phyloP scores from a whole-genome alignment of 2,888 invertebrate genomes.

The Aporophyla lueneburgensis region DNA sequence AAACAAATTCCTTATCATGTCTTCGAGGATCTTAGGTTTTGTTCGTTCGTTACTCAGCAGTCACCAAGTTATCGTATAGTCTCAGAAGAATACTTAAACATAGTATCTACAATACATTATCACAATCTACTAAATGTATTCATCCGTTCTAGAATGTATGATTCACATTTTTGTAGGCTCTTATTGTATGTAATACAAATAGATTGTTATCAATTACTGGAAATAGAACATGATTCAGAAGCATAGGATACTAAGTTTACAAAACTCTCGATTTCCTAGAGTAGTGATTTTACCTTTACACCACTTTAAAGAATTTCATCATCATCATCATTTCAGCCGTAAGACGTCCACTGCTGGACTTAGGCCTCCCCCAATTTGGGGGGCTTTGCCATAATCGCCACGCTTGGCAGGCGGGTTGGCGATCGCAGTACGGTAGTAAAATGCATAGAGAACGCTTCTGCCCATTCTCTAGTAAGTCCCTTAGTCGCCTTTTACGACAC shows the following conservation, averaged over 20 bases:
- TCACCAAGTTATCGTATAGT: background rate
- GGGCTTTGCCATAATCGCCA: no score
- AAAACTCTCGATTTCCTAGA: conserved; percentile 4
- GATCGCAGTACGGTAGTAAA: no score
- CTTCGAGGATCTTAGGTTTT: background rate
- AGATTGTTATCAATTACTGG: conserved; percentile 9
- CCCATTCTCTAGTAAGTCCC: no score
- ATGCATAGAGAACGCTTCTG: no score
- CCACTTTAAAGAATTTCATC: background rate
- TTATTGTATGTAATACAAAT: background rate
- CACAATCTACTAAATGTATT: background rate
- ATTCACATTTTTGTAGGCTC: conserved; percentile 16
- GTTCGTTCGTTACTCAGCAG: background rate
- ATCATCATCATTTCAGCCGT: no score
- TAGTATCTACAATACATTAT: background rate
- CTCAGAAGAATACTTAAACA: background rate
- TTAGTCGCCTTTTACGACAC: no score
- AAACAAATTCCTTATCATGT: background rate
- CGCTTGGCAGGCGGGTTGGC: no score
- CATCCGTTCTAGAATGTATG: background rate
- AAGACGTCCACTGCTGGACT: no score
- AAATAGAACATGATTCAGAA: conserved; percentile 45
- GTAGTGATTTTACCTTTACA: background rate
- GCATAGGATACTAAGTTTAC: background rate
- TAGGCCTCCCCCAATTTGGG: no score